Base-by-base conservation (phyloP, 64 coral and sea anemone genomes). In the Actinia tenebrosa region DNA sequence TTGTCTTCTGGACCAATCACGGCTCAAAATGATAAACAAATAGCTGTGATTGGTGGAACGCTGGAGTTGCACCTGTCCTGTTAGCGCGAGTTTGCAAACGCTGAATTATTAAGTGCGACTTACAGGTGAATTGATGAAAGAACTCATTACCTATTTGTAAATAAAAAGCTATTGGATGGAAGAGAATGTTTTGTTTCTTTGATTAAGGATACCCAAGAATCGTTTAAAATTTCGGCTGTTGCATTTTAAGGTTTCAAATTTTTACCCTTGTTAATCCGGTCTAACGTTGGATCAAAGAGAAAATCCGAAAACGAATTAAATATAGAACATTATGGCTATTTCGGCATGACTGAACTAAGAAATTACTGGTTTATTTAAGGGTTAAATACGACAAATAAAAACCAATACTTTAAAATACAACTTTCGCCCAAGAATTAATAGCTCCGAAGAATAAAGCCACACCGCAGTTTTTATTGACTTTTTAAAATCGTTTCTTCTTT, bases 41-140 rank as follows among this genome's bases (percentile, higher is more conserved):
- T 75, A 1, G n/a, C 69, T 75, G 8, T 75, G 69, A 75, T 75
- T 75, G 69, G 69, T 75, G 11, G 69, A 75, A 42, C 69, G 3
- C 69, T 3, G 2, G 1, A 2, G 26, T 25, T 42, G 69, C 69
- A 75, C 69, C 69, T 75, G 69, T 75, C 69, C 42, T 75, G 9
- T 15, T 26, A 37, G 69, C 22, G n/a, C 69, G 69, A 42, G 69
- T 75, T 75, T 75, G 69, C n/a, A 75, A 75, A 25, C 14, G 23
- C 23, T 75, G 69, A 75, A 75, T 75, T 14, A 75, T 75, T 75
- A 30, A 75, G 69, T 4, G 13, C 10, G 10, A 75, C n/a, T 75
- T 30, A 25, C 69, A 75, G 69, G 69, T 75, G 69, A 75, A 75
- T 30, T 26, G n/a, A 27, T 75, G 23, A 75, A 75, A 75, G 69